Evolutionary conservation across 2,888 invertebrate species (phyloP), one percentile per base, ranked within the genome.

Genomic region (Barypeithes pellucidus): DNA sequence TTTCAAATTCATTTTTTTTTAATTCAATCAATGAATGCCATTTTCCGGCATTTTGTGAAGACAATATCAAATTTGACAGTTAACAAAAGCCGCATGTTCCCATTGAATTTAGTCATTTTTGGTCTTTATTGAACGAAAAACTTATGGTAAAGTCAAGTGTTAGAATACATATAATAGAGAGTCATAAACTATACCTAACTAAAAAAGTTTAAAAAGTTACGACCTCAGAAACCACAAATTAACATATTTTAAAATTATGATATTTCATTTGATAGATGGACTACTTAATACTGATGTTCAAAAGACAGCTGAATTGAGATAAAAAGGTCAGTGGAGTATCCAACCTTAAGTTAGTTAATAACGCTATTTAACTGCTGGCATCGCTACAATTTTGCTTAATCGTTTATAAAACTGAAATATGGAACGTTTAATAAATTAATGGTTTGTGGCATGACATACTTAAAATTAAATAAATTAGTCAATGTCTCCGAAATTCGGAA

Each of bases 381-480:
- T 54, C 29, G 33, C 54, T 54, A 54, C 54, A 54, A 33, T 7
- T 16, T 54, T 16, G 33, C 29, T 54, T 54, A 54, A 54, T 22
- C 54, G 54, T 54, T 54, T 54, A 54, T 22, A 33, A 33, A 54
- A 33, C 33, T 54, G 33, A 54, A 33, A 54, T 54, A 54, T 33
- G 54, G 29, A 16, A 54, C 54, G 16, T 54, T 54, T 43, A 16
- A 14, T 33, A 54, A 4, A 54, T 54, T 54, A 54, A 54, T 54
- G 54, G 54, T 14, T 54, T 29, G 33, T 33, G 33, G 33, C 54
- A 33, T 54, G 54, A 54, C 54, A 54, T 54, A 54, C 29, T 54
- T 54, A 54, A 54, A 54, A 54, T 54, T 54, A 33, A 54, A 54
- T 54, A 54, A 33, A 54, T 54, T 33, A 54, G 29, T 54, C 33